Conservation (phyloP, 2,888 invertebrate species). For the Catocala nupta region DNA sequence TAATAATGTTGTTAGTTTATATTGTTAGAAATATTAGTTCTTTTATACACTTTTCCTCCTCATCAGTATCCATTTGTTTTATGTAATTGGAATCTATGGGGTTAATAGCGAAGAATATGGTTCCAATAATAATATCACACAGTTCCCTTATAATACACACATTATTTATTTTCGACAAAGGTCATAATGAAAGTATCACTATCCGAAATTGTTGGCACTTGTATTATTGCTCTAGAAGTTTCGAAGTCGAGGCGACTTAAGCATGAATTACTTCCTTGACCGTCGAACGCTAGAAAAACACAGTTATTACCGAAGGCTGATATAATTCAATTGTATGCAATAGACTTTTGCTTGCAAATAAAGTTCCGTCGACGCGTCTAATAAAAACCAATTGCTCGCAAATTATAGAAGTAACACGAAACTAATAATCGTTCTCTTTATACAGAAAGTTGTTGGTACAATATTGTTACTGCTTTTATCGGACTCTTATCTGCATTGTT, state of each 20-base stretch:
- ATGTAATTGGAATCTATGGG: too few species aligned
- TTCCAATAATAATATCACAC: too few species aligned
- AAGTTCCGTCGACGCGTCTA: constrained; percentile 12
- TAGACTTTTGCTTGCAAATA: constrained; percentile 1
- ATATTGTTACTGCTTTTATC: constrained; percentile 55
- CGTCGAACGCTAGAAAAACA: background rate
- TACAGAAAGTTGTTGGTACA: constrained; percentile 56
- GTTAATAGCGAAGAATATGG: too few species aligned
- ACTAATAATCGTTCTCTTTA: constrained; percentile 60
- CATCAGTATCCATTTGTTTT: too few species aligned
- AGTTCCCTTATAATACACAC: too few species aligned
- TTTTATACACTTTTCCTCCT: too few species aligned
- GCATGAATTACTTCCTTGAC: background rate
- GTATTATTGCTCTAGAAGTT: too few species aligned
- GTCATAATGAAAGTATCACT: too few species aligned
- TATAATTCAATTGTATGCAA: constrained; percentile 1
- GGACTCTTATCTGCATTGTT: constrained; percentile 57
- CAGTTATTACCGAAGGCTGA: background rate
- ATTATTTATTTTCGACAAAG: too few species aligned
- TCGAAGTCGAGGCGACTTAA: background rate
- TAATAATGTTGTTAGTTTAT: too few species aligned
- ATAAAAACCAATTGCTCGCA: constrained; percentile 46
- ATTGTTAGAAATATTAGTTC: too few species aligned
- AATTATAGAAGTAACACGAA: constrained; percentile 42
- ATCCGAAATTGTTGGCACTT: too few species aligned